Base-by-base conservation (phyloP, 30 jellyfish, hydroid and myxozoan genomes). In the Phacellophora camtschatica region DNA sequence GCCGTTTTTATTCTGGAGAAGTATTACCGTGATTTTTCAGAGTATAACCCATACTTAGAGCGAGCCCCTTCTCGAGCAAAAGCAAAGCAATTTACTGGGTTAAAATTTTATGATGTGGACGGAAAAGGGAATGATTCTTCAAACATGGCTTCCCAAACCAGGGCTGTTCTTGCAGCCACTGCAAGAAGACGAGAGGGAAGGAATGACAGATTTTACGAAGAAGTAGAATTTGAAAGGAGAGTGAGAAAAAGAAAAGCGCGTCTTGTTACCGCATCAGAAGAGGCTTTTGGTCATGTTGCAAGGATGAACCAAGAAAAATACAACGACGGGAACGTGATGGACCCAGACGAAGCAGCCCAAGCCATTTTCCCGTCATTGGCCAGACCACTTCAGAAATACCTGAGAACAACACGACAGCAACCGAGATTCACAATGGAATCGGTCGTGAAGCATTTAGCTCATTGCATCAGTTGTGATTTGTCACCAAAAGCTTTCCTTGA, bases 341-440 rank as follows among this genome's bases (percentile, higher is more conserved):
- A 93, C 49, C 96, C 99, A 2, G 96, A 88, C n/a, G 99, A 93
- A 55, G 99, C 99, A 19, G 99, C 99, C 39, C 97, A 93, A 53
- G 97, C 99, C n/a, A 73, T 93, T 27, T 93, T 93, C 94, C 97
- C 99, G 0, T 73, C 99, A 22, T 67, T 93, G 51, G 97, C 99
- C 10, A 54, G 99, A 23, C 99, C 99, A 5, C 80, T 93, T 32
- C 99, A 93, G 78, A 93, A 93, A 77, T 93, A 86, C 57, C 80
- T 93, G 81, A 32, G 96, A 72, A 93, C 99, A 68, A 93, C 99
- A 12, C 93, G 97, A 19, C 99, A 93, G 33, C 99, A 93, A 51
- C 95, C 95, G n/a, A 88, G 92, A 5, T 93, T 86, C 64, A 86
- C 99, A 16, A 71, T 85, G 95, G 99, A 93, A 65, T 66, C 99